Evolutionary conservation across 1,140 invertebrate genomes (phyloP), one percentile per base, ranked within the genome.

Genomic region (Planococcus citri): DNA sequence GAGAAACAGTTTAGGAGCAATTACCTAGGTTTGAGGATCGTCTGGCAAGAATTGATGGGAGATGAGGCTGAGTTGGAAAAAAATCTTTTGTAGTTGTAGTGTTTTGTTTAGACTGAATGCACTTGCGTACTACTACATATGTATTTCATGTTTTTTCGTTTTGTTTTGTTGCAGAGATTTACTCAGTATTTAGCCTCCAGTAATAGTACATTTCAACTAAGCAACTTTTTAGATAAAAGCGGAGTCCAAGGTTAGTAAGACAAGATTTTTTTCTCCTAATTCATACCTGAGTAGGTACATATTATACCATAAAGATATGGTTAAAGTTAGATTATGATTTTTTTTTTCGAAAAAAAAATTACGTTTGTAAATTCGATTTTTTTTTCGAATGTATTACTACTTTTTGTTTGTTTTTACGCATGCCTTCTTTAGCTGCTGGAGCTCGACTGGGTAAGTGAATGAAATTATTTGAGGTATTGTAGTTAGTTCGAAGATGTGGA

Each of bases 161-260:
- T 78, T 79, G 74, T 78, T 80, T 75, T 77, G 74, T 89, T 90
- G 73, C 87, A 98, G 94, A 88, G 97, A 78, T 99, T 99, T 80
- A 98, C 95, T 78, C 97, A 99, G 84, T 99, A 97, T 82, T 83
- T 99, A 79, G 97, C 97, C 69, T 98, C 96, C 72, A 98, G 94
- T 82, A 99, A 98, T 83, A 97, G 95, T 79, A 95, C 93, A 75
- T 98, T 99, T 85, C 95, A 98, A 83, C 86, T 98, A 76, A 91
- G 89, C 79, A 94, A 89, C 84, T 99, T 98, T 80, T 82, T 97
- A 77, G 97, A 99, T 80, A 98, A 98, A 82, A 91, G 92, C 77
- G 91, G 90, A 78, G 87, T 92, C 71, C 91, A 94, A 91, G 92
- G 93, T 95, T 85, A 83, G 78, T 78, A 76, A 27, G 21, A 64